These are phyloP conservation scores for Enteromius radiatus DNA, from an alignment of 2,797 vertebrate species.

Conservation along the genomic window DNA sequence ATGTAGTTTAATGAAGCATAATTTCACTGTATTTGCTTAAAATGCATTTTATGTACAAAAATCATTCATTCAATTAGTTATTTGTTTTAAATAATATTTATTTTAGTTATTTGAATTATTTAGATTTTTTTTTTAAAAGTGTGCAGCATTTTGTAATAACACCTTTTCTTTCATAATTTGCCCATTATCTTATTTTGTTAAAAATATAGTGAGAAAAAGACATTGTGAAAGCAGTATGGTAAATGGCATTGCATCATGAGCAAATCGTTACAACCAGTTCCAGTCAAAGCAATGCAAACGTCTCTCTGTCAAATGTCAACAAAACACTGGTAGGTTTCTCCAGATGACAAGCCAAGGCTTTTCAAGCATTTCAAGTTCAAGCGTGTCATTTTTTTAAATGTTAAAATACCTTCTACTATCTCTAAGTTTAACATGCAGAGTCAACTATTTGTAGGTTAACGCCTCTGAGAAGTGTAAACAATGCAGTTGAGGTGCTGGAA, in stretches of 20 bases:
- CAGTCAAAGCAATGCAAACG: conserved; percentile 34
- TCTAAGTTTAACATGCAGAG: background rate
- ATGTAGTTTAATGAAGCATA: background rate
- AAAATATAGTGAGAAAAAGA: background rate
- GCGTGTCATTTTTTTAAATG: background rate
- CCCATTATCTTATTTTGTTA: background rate
- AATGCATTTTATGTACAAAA: too few species aligned
- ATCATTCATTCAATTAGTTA: too few species aligned
- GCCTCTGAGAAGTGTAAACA: background rate
- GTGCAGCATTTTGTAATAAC: too few species aligned
- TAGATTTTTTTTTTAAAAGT: background rate
- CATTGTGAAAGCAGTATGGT: too few species aligned
- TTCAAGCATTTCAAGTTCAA: background rate
- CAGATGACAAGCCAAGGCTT: background rate
- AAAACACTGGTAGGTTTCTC: background rate
- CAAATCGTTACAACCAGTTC: background rate
- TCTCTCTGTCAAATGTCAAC: background rate
- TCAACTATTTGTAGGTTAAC: background rate
- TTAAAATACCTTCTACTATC: background rate
- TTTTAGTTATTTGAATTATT: background rate
- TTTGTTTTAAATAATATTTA: too few species aligned
- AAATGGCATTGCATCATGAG: too few species aligned
- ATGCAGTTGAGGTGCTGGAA: background rate
- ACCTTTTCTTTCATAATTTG: background rate
- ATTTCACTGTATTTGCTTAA: too few species aligned